Evolutionary conservation across 1,140 invertebrate genomes (phyloP), one percentile per base, ranked within the genome.

Genomic region (Epicauta chinensis): DNA sequence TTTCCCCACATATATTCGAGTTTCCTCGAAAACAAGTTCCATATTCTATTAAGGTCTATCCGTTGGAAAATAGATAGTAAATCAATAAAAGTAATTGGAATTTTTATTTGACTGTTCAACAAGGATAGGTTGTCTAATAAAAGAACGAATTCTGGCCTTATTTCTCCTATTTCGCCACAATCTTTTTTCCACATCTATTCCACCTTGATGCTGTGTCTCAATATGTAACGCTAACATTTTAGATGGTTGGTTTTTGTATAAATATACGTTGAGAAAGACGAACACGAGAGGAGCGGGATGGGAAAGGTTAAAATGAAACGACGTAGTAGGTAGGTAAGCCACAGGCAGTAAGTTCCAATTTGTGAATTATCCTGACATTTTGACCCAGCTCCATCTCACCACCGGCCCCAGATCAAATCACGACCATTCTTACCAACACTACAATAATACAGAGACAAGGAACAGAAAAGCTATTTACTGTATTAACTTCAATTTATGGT

Each of bases 71-170:
- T 37, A 45, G 39, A 52, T 52, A 43, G 50, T n/a, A 44, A 52
- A 52, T 52, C 50, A 35, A 52, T 52, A 44, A 38, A 52, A 38
- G 34, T 52, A 43, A 52, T 52, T 52, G 50, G 41, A 52, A 52
- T 52, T 44, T 52, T 52, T 52, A 52, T 45, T 52, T 52, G 50
- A 37, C 50, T 52, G 41, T 52, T 52, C 32, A 32, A 52, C 40
- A 44, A 44, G 50, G 37, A 52, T 44, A 36, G 50, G 39, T 52
- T 43, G 50, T 52, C 50, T 44, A 52, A 52, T 52, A 52, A 38
- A 52, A 52, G 17, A 23, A 16, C 34, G n/a, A 44, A 52, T 29
- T 44, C 40, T 13, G 39, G 37, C 49, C n/a, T n/a, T n/a, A n/a
- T n/a, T n/a, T n/a, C n/a, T n/a, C n/a, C n/a, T n/a, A n/a, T n/a